Conservation (phyloP, 1,140 invertebrate species). For the Zophobas atratus region DNA sequence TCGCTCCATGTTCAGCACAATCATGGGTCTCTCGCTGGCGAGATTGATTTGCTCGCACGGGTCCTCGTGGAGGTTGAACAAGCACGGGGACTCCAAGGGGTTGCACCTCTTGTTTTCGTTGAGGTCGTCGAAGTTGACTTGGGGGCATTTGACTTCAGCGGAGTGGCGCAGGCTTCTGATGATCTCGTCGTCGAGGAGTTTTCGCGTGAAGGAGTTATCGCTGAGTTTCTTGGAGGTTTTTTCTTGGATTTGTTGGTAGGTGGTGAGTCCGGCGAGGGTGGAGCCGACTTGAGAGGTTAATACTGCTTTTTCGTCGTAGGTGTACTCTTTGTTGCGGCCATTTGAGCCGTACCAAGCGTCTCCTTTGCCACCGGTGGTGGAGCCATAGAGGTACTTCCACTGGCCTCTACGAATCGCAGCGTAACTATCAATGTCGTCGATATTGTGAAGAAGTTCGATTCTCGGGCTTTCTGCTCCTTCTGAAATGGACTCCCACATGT, state of each 20-base stretch:
- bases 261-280: slow-evolving; percentile 69
- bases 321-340: slow-evolving; percentile 65
- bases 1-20: slow-evolving; percentile 69
- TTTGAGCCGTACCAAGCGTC: slow-evolving; percentile 76
- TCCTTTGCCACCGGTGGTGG: slow-evolving; percentile 66
- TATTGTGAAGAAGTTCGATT: slow-evolving; percentile 84
- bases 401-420: slow-evolving; percentile 76
- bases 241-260: slow-evolving; percentile 67
- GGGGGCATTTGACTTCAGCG: slow-evolving; percentile 67
- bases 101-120: slow-evolving; percentile 68
- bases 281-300: slow-evolving; percentile 69
- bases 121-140: slow-evolving; percentile 53
- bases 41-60: slow-evolving; percentile 86
- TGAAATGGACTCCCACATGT: slow-evolving; percentile 79
- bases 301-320: slow-evolving; percentile 69
- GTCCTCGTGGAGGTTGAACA: slow-evolving; percentile 82
- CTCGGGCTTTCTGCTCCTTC: slow-evolving; percentile 70
- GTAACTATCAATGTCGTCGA: slow-evolving; percentile 78
- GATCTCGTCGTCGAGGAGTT: slow-evolving; percentile 64
- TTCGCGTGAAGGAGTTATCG: slow-evolving; percentile 49
- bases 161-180: slow-evolving; percentile 67
- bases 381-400: slow-evolving; percentile 84
- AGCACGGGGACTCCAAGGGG: slow-evolving; percentile 74
- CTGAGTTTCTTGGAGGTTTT: slow-evolving; percentile 53
- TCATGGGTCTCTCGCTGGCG: slow-evolving; percentile 68